Evolutionary conservation across 2,888 invertebrate genomes (phyloP).

Genomic region (Parapristionchus giblindavisi): DNA sequence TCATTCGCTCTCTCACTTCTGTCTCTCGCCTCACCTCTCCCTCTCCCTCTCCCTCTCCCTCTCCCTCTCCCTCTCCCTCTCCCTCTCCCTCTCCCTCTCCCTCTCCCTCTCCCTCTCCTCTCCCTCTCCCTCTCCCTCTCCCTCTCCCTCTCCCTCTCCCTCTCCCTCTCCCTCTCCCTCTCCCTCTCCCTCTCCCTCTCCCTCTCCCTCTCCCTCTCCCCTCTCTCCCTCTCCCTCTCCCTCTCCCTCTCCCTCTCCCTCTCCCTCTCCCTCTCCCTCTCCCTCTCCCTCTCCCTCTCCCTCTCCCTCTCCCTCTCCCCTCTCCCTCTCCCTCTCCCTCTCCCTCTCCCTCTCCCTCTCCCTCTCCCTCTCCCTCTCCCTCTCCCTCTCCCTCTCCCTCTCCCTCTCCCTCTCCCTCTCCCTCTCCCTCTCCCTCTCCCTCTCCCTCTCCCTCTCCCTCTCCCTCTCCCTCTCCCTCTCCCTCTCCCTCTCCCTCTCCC

Average conservation of each 20-base stretch:
- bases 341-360: constrained; percentile 16
- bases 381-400: constrained; percentile 3
- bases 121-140: constrained; percentile 23
- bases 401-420: not conserved
- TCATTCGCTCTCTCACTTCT: not conserved
- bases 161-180: constrained; percentile 21
- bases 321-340: constrained; percentile 28
- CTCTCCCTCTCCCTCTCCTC: constrained; percentile 35
- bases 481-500: not conserved
- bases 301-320: constrained; percentile 18
- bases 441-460: not conserved
- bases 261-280: constrained; percentile 37
- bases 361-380: not conserved
- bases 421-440: not conserved
- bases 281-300: constrained; percentile 18
- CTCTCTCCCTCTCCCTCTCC: constrained; percentile 38
- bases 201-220: constrained; percentile 41
- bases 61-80: too few relatives aligned
- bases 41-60: too few relatives aligned
- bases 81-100: too few relatives aligned
- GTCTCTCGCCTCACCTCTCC: too few relatives aligned
- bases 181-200: constrained; percentile 42
- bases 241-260: constrained; percentile 38
- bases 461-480: constrained; percentile 2
- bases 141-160: constrained; percentile 10